Conservation (phyloP, 2,113 vertebrate genomes). For the Myrmophylax atrothorax region DNA sequence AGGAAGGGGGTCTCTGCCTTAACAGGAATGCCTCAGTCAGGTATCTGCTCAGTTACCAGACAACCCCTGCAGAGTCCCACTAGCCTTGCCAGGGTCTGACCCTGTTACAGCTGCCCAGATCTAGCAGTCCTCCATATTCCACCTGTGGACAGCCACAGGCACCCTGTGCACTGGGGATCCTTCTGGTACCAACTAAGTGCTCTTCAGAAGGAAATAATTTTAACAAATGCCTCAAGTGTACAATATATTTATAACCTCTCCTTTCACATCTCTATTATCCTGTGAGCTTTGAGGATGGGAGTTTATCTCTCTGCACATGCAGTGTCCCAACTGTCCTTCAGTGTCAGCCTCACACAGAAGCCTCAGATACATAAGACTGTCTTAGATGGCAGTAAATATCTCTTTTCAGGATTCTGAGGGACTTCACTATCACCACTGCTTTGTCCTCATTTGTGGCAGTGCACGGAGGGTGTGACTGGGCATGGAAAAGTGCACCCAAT, state of each 20-base stretch:
- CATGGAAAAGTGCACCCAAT: fast-evolving
- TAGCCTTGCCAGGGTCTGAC: background rate
- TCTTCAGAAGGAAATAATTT: background rate
- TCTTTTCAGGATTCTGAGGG: background rate
- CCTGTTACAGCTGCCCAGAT: background rate
- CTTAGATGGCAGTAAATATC: background rate
- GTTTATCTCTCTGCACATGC: background rate
- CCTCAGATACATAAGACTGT: background rate
- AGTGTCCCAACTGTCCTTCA: background rate
- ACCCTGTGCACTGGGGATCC: background rate
- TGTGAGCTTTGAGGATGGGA: fast-evolving
- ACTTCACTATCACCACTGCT: background rate
- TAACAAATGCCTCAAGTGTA: background rate
- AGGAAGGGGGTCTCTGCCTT: background rate
- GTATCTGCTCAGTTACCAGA: background rate
- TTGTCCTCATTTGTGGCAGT: background rate
- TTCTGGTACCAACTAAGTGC: background rate
- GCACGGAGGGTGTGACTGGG: background rate
- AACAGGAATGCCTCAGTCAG: background rate
- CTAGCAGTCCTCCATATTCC: background rate
- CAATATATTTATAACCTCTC: background rate
- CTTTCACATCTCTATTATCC: background rate
- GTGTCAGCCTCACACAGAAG: fast-evolving
- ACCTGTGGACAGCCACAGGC: too few relatives aligned
- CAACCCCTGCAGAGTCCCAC: background rate